A percentile compares a stretch with the other conserved stretches of the same genome.
Evolutionary conservation across 2,113 vertebrate genomes (phyloP).

Genomic region (Nibea coibor): DNA sequence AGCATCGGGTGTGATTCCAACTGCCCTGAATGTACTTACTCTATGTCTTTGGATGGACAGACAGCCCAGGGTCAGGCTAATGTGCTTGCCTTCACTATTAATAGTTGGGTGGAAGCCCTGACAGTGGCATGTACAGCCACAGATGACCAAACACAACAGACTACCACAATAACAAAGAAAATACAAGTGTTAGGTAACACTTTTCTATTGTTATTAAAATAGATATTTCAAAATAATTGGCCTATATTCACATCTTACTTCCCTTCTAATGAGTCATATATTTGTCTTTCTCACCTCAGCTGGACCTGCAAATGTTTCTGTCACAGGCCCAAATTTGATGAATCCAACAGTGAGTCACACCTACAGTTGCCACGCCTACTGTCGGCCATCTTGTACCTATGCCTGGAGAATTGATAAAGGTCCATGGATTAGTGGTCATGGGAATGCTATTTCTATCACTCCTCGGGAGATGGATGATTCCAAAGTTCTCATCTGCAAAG

Average conservation of each 20-base stretch:
- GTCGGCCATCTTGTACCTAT: constrained; percentile 61
- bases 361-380: constrained; percentile 59
- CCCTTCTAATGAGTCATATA: neutral
- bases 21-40: constrained; percentile 52
- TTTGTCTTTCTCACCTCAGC: constrained; percentile 23
- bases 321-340: constrained; percentile 47
- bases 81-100: constrained; percentile 48
- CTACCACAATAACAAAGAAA: constrained; percentile 16
- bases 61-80: neutral
- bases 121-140: constrained; percentile 55
- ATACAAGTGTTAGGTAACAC: constrained; percentile 64
- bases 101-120: constrained; percentile 36
- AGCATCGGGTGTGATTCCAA: constrained; percentile 33
- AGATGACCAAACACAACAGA: rapidly evolving
- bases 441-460: constrained; percentile 49
- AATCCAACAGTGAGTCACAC: constrained; percentile 29
- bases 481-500: constrained; percentile 53
- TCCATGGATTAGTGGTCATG: constrained; percentile 45
- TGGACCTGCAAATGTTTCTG: constrained; percentile 62
- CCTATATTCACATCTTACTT: neutral
- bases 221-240: neutral
- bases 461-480: constrained; percentile 26
- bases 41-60: constrained; percentile 53
- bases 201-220: too few relatives aligned
- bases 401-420: constrained; percentile 43